phyloP scores from a whole-genome alignment of 2,888 invertebrate species.

The Ochlodes sylvanus region DNA sequence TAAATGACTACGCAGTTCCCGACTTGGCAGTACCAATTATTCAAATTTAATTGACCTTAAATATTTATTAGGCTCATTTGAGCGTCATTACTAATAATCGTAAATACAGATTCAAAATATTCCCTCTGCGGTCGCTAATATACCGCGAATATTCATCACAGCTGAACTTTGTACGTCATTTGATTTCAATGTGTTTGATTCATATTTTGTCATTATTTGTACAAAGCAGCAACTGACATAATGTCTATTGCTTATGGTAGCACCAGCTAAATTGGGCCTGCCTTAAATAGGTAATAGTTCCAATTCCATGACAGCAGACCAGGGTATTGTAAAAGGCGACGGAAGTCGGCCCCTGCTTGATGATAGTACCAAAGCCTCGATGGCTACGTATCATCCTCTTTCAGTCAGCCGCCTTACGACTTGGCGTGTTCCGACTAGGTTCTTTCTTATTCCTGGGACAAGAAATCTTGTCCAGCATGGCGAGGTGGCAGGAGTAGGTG shows the following conservation, averaged over 20 bases:
- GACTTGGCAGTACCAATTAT: constrained; percentile 15
- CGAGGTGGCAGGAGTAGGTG: no score
- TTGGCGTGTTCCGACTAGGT: no score
- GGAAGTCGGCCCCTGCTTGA: no score
- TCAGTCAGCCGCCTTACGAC: no score
- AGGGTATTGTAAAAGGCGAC: no score
- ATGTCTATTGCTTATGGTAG: background rate
- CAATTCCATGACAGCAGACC: no score
- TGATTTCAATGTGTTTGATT: background rate
- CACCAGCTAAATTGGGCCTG: no score
- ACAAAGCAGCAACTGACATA: background rate
- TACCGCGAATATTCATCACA: constrained; percentile 5
- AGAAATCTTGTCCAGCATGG: no score
- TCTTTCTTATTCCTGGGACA: no score
- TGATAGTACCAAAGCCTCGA: no score
- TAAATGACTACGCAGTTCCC: constrained; percentile 16
- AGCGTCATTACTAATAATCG: constrained; percentile 16
- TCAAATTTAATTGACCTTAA: constrained; percentile 24
- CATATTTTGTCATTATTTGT: background rate
- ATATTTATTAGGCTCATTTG: constrained; percentile 26
- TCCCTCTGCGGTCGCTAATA: constrained; percentile 4
- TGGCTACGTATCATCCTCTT: no score
- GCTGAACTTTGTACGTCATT: constrained; percentile 3
- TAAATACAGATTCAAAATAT: constrained; percentile 10
- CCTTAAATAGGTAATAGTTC: no score